Percentiles rank a stretch among this genome's conserved stretches.
Evolutionary conservation across 2,797 vertebrate genomes (phyloP).

Genomic region (Spondyliosoma cantharus): DNA sequence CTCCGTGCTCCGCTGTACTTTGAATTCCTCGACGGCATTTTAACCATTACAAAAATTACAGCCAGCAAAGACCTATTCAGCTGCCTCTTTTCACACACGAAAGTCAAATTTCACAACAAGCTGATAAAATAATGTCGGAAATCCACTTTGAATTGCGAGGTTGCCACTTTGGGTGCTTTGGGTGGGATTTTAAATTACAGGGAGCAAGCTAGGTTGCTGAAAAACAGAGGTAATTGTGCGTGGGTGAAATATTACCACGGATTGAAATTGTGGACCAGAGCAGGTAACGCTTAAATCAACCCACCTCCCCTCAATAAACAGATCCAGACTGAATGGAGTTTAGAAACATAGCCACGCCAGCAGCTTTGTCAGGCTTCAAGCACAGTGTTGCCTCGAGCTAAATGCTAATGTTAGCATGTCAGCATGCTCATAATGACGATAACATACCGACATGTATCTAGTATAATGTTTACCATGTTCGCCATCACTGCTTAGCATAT

Average conservation of each 20-base stretch:
- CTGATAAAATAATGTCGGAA: not conserved
- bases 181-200: not conserved
- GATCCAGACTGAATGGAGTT: not conserved
- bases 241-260: not conserved
- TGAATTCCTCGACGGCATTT: not conserved
- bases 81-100: not conserved
- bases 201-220: not conserved
- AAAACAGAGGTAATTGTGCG: not conserved
- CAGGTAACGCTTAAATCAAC: slow-evolving; percentile 19
- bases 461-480: not conserved
- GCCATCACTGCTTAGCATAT: no score
- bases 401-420: not conserved
- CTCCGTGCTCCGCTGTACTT: not conserved
- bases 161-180: not conserved
- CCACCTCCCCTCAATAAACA: not conserved
- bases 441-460: not conserved
- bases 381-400: slow-evolving; percentile 1
- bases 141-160: not conserved
- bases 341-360: not conserved
- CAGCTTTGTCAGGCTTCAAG: not conserved
- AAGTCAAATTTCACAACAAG: not conserved
- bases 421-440: not conserved
- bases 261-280: slow-evolving; percentile 10
- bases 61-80: not conserved
- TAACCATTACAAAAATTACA: not conserved